Base-by-base conservation (phyloP, 2,888 invertebrate genomes). In the Keiferia lycopersicella region DNA sequence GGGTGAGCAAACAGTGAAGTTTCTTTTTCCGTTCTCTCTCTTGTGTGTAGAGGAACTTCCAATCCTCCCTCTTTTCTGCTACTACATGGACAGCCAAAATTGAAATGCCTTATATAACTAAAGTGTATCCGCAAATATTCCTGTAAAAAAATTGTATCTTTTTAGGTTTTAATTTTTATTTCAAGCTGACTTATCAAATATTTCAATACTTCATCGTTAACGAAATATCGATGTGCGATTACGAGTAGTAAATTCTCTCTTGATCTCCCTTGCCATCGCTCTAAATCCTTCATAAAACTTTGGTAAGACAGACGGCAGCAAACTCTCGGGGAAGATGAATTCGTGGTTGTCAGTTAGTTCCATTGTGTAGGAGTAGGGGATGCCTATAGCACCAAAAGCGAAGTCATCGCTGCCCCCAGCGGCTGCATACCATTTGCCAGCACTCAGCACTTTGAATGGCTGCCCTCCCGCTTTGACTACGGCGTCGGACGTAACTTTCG, bases 361-460 rank as follows among this genome's bases (percentile, higher is more conserved):
- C 81, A 94, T 88, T 0, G 94, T 94, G 68, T 93, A 94, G 0
- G 93, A 88, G 66, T 94, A 89, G 0, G 92, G 90, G 0, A 93
- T 84, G 0, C 91, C 92, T 0, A 84, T 88, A 0, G 83, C 91
- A 0, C 90, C 94, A 74, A 92, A 93, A 0, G 93, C 92, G 79
- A 87, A 94, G 72, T 94, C 94, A 69, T 94, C 94, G 72, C 94
- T 94, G 2, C 93, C 93, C 0, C 94, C 94, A 14, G 94, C 92
- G 0, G 94, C 93, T 0, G 93, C 83, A 69, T 94, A 93, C 86
- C 95, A 92, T 8, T 94, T 81, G 0, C 91, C 92, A 48, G 91
- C 89, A 64, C 89, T 88, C 71, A 92, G 71, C 0, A 93, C 90
- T 63, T 73, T 86, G 65, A 93, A 93, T 1, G 83, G 83, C 0